These are phyloP conservation scores for Rhynchomys soricoides DNA, from an alignment of 2,113 vertebrate species.

Conservation along the genomic window DNA sequence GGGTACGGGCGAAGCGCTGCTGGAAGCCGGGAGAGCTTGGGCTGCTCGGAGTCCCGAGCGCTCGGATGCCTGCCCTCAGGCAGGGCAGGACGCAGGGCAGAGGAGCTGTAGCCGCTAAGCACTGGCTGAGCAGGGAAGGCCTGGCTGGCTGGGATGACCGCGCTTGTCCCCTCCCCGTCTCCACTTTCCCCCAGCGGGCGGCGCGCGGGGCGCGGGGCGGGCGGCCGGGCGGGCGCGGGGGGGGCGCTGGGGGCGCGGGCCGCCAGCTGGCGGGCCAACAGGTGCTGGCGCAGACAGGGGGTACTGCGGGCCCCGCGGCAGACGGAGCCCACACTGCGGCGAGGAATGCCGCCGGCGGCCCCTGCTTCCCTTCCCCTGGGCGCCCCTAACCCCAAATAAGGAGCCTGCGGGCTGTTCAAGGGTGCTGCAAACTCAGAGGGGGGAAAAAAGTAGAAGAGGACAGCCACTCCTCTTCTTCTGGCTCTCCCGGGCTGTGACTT, in stretches of 20 bases:
- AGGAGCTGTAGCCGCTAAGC: slow-evolving; percentile 7
- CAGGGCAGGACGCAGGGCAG: background rate
- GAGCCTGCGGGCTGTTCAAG: background rate
- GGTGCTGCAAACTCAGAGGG: background rate
- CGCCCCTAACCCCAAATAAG: slow-evolving; percentile 40
- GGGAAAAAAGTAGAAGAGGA: background rate
- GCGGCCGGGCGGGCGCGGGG: background rate
- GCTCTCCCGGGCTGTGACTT: background rate
- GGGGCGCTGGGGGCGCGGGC: slow-evolving; percentile 40
- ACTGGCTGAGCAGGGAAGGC: slow-evolving; percentile 43
- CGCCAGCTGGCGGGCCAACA: slow-evolving; percentile 89
- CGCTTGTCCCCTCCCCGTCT: slow-evolving; percentile 62
- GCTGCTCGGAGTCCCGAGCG: background rate
- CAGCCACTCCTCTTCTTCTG: background rate
- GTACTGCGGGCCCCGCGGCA: slow-evolving; percentile 75
- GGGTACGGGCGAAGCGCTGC: background rate
- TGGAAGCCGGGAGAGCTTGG: background rate
- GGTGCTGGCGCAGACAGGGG: slow-evolving; percentile 89
- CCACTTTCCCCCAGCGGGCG: slow-evolving; percentile 45
- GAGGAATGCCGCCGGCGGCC: background rate
- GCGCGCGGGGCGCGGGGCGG: background rate
- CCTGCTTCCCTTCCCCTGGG: background rate
- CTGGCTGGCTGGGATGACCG: slow-evolving; percentile 22
- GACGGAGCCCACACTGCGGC: slow-evolving; percentile 70
- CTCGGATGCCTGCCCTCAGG: background rate